These are phyloP conservation scores for Elachura formosa DNA, from an alignment of 2,113 vertebrate species.

Conservation along the genomic window DNA sequence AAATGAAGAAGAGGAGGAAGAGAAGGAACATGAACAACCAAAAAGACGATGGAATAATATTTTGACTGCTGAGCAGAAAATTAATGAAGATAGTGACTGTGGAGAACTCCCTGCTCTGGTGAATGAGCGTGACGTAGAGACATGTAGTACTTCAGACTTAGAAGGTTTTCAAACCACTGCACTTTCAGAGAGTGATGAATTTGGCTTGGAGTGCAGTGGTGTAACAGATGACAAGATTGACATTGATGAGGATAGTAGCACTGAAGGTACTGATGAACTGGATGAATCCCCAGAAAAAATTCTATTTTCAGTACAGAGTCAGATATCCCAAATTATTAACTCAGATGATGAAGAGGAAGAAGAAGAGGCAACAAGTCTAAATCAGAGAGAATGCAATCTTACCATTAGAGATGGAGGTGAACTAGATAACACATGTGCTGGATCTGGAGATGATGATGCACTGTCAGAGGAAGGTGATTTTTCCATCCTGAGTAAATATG, in stretches of 20 bases:
- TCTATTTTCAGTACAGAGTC: background rate
- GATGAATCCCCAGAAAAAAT: conserved; percentile 56
- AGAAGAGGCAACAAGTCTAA: conserved; percentile 47
- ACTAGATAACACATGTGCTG: conserved; percentile 67
- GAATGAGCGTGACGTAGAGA: conserved; percentile 52
- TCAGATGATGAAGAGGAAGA: conserved; percentile 74
- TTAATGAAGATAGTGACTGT: conserved; percentile 73
- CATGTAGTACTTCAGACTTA: conserved; percentile 57
- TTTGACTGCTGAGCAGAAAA: background rate
- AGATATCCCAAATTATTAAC: conserved; percentile 11
- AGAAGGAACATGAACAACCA: background rate
- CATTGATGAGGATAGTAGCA: conserved; percentile 55
- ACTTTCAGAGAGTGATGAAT: conserved; percentile 41
- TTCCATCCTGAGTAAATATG: background rate
- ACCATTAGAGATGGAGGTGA: conserved; percentile 72
- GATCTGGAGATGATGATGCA: conserved; percentile 78
- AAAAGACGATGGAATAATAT: background rate
- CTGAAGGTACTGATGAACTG: conserved; percentile 63
- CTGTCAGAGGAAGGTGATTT: conserved; percentile 79
- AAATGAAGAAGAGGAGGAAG: conserved; percentile 52
- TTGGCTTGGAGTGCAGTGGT: conserved; percentile 35
- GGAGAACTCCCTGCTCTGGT: conserved; percentile 35
- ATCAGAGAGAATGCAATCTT: conserved; percentile 40
- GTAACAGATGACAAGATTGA: conserved; percentile 19
- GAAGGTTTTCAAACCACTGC: conserved; percentile 43